A percentile compares a stretch with the other conserved stretches of the same genome.
phyloP scores from a whole-genome alignment of 1,140 invertebrate genomes.

The Zaprionus kolodkinae region DNA sequence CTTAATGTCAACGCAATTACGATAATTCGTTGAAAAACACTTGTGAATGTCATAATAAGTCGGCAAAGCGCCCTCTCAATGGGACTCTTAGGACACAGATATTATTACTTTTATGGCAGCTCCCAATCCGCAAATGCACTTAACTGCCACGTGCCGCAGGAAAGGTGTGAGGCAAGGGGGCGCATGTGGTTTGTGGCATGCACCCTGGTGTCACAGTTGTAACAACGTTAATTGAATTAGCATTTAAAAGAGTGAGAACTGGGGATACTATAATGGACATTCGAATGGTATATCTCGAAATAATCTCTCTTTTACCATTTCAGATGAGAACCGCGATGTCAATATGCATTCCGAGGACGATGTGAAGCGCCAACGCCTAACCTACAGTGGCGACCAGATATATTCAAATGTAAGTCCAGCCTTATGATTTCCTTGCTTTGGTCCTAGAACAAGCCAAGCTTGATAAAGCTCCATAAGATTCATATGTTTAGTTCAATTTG shows the following conservation, averaged over 20 bases:
- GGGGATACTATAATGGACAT: not conserved
- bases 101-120: conserved; percentile 5
- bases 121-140: conserved; percentile 58
- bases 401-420: conserved; percentile 91
- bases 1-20: conserved; percentile 27
- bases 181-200: conserved; percentile 3
- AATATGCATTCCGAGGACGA: conserved; percentile 94
- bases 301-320: conserved; percentile 22
- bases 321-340: conserved; percentile 93
- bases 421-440: not conserved
- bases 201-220: conserved; percentile 9
- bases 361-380: conserved; percentile 92
- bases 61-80: not conserved
- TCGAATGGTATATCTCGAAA: not conserved
- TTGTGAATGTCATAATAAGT: conserved; percentile 14
- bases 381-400: conserved; percentile 95
- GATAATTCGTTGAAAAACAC: conserved; percentile 29
- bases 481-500: no score
- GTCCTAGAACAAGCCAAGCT: no score
- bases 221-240: conserved; percentile 43
- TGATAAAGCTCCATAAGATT: no score
- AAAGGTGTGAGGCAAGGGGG: not conserved
- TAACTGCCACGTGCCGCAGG: conserved; percentile 58
- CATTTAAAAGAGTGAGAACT: conserved; percentile 2
- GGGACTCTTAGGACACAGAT: conserved; percentile 1